Evolutionary conservation across 2,113 vertebrate species (phyloP).

Genomic region (Clarias magur): DNA sequence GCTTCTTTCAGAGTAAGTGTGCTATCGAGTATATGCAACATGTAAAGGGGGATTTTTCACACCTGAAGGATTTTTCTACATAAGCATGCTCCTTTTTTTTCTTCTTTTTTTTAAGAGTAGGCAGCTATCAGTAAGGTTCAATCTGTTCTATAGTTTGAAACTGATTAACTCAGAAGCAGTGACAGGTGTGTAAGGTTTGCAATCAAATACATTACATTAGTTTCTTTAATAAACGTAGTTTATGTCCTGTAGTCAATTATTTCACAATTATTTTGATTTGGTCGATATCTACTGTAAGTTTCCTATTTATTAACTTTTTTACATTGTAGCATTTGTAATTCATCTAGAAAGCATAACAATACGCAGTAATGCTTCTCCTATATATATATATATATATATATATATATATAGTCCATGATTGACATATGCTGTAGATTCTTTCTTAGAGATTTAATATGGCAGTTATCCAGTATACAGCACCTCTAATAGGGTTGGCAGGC

Average conservation of each 20-base stretch:
- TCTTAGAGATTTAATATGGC: conserved; percentile 84
- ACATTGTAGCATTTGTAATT: conserved; percentile 69
- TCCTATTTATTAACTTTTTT: neutral
- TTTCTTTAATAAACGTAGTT: conserved; percentile 5
- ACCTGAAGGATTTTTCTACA: neutral
- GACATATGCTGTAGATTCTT: conserved; percentile 78
- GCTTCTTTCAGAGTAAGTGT: neutral
- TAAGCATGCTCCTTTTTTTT: neutral
- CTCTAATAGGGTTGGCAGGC: conserved; percentile 75
- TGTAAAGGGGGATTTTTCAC: neutral
- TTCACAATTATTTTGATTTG: conserved; percentile 64
- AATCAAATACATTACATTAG: neutral
- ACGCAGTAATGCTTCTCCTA: conserved; percentile 75
- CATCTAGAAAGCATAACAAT: conserved; percentile 83
- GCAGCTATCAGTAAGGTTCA: neutral
- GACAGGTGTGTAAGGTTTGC: neutral
- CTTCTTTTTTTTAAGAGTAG: neutral
- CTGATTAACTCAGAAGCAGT: neutral
- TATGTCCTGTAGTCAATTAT: neutral
- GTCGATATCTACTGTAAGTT: neutral
- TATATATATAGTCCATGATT: conserved; percentile 73
- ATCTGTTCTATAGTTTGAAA: neutral
- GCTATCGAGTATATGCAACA: neutral
- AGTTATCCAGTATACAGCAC: conserved; percentile 84
- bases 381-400: conserved; percentile 52